phyloP scores from a whole-genome alignment of 92 coral and sea anemone genomes.

The Parazoanthus swiftii region DNA sequence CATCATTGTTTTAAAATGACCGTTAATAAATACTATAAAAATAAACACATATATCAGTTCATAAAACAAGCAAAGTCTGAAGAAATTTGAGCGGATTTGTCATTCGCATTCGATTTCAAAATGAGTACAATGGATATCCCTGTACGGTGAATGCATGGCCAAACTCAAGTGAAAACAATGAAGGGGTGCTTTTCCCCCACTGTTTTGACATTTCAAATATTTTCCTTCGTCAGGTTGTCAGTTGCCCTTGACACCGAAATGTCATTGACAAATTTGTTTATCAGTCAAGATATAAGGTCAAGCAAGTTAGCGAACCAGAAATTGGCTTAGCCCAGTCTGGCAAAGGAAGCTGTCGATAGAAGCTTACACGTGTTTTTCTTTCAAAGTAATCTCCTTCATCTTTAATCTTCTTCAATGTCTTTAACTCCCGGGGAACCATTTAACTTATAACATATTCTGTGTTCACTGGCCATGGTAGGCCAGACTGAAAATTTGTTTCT shows the following conservation, averaged over 20 bases:
- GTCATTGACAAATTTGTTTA: constrained; percentile 23
- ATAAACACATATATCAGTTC: too few species aligned
- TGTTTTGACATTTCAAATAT: not conserved
- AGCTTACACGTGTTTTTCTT: constrained; percentile 30
- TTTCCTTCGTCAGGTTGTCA: constrained; percentile 19
- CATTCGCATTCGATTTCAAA: too few species aligned
- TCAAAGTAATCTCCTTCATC: not conserved
- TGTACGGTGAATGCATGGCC: too few species aligned
- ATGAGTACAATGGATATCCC: too few species aligned
- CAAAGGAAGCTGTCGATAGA: constrained; percentile 13
- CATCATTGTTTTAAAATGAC: too few species aligned
- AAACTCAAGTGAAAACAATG: not conserved
- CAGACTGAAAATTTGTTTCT: not conserved
- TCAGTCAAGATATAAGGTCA: constrained; percentile 30
- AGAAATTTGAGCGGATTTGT: too few species aligned
- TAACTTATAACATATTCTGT: not conserved
- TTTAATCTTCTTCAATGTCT: not conserved
- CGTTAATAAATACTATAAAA: too few species aligned
- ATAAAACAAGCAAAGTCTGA: too few species aligned
- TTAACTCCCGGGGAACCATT: not conserved
- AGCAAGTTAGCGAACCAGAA: not conserved
- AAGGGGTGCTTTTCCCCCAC: not conserved
- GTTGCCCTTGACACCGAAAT: not conserved
- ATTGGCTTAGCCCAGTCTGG: constrained; percentile 11
- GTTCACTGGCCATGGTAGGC: not conserved